phyloP scores from a whole-genome alignment of 1,140 invertebrate species.

The Scylla paramamosain region DNA sequence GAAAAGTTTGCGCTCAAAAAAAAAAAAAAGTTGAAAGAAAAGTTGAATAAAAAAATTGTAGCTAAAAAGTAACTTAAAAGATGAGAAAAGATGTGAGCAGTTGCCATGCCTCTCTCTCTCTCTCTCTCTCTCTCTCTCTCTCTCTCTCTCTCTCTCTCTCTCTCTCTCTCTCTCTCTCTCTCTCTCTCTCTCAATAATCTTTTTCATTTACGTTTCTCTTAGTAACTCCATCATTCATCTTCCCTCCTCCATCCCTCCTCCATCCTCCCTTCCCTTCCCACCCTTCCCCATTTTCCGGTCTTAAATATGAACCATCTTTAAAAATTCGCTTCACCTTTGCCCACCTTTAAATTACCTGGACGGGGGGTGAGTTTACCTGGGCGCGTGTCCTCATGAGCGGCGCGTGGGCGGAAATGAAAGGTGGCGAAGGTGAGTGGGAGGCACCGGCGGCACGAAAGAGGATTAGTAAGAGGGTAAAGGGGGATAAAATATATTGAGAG shows the following conservation, averaged over 20 bases:
- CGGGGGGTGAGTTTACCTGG: not conserved
- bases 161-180: too few relatives aligned
- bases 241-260: not conserved
- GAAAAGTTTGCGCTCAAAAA: too few relatives aligned
- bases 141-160: too few relatives aligned
- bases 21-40: too few relatives aligned
- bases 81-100: too few relatives aligned
- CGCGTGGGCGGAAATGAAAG: not conserved
- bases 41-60: too few relatives aligned
- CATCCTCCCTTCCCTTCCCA: not conserved
- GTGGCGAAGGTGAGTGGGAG: not conserved
- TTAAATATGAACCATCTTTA: not conserved
- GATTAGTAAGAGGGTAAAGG: not conserved
- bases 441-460: not conserved
- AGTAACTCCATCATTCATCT: not conserved
- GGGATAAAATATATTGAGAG: not conserved
- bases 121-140: not conserved
- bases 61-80: too few relatives aligned
- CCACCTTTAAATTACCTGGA: not conserved
- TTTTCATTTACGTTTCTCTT: not conserved
- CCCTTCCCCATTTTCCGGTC: not conserved
- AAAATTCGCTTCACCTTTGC: not conserved
- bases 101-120: not conserved
- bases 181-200: too few relatives aligned
- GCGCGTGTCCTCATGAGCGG: not conserved